Evolutionary conservation across 2,113 vertebrate species (phyloP).

Genomic region (Fukomys damarensis): DNA sequence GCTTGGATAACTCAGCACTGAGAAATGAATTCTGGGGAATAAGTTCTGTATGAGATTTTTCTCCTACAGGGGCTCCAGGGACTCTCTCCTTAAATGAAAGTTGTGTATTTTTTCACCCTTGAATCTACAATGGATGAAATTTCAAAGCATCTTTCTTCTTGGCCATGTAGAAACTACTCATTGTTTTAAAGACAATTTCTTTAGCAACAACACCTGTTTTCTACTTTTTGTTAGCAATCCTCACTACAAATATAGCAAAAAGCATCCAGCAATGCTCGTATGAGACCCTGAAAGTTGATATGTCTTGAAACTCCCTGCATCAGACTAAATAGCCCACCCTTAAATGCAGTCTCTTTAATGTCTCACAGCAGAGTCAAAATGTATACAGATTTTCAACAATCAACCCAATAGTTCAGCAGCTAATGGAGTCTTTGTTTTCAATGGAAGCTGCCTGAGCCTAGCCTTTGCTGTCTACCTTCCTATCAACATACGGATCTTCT

Average conservation of each 20-base stretch:
- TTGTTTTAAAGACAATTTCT: neutral
- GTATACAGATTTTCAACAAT: neutral
- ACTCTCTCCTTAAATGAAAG: neutral
- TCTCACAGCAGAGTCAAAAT: neutral
- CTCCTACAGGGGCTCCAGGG: neutral
- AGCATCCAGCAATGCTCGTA: neutral
- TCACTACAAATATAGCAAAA: neutral
- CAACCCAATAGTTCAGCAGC: too few relatives aligned
- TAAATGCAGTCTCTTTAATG: neutral
- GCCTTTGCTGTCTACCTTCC: neutral
- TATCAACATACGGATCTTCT: neutral
- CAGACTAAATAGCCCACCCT: neutral
- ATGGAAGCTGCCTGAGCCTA: neutral
- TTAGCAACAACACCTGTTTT: neutral
- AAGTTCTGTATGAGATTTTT: neutral
- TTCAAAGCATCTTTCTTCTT: neutral
- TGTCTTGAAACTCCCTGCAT: neutral
- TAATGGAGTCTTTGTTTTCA: neutral
- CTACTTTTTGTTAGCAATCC: neutral
- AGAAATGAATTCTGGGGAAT: neutral
- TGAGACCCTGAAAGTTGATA: neutral
- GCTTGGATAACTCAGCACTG: neutral
- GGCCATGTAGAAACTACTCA: neutral
- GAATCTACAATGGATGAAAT: neutral
- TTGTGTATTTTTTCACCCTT: neutral